Conservation (phyloP, 2,113 vertebrate species). For the Bettongia penicillata region DNA sequence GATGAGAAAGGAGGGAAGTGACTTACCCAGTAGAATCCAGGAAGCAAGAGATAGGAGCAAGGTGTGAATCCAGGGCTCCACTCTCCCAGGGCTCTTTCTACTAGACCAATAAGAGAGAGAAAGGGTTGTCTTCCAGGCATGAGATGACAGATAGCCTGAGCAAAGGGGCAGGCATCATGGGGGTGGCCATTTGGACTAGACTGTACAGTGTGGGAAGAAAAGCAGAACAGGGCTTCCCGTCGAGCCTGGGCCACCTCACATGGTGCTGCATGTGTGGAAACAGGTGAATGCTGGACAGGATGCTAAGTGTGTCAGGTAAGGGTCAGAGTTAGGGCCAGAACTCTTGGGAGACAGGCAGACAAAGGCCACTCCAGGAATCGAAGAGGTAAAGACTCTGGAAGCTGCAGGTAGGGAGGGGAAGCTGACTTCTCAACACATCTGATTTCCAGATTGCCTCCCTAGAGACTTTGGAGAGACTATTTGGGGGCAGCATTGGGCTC, state of each 20-base stretch:
- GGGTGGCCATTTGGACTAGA: background rate
- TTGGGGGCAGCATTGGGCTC: background rate
- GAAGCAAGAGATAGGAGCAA: background rate
- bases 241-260: background rate
- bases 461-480: background rate
- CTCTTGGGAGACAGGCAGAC: background rate
- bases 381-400: background rate
- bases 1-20: background rate
- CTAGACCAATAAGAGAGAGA: too few relatives aligned
- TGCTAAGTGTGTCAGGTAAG: background rate
- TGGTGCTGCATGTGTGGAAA: too few relatives aligned
- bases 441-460: background rate
- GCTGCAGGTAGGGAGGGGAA: background rate
- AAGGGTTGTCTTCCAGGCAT: too few relatives aligned
- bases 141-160: too few relatives aligned
- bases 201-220: background rate
- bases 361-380: background rate
- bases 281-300: background rate
- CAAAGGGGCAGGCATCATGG: background rate
- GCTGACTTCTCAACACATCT: background rate
- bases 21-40: background rate
- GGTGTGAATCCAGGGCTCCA: background rate
- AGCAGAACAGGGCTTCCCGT: background rate
- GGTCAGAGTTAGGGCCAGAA: background rate
- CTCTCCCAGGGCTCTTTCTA: background rate